Base-by-base conservation (phyloP, 2,888 invertebrate genomes). In the Leptogaster cylindrica region DNA sequence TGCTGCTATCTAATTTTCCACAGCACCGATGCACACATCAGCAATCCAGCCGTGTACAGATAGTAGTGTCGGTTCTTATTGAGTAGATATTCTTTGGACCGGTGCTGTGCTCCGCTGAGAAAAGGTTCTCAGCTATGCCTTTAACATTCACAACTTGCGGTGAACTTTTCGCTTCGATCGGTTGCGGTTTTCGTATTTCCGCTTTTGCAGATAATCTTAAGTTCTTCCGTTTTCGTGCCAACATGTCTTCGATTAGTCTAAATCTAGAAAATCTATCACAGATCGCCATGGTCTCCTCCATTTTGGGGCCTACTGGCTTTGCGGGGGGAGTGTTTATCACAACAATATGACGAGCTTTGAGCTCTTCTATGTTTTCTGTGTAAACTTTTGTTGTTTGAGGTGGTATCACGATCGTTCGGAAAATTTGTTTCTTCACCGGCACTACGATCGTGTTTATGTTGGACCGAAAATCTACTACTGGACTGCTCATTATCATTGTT, bases 161-260 rank as follows among this genome's bases (percentile, higher is more conserved):
- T 14, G 28, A 20, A 16, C 20, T 61, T 23, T 23, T 20, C 8
- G 39, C 41, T 2, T 4, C 27, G 41, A 36, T 51, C 48, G 65
- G 61, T 61, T 65, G 51, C 27, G 58, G 36, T 61, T 39, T 39
- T 18, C 46, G 55, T 28, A 55, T 51, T 50, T 64, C 36, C 2
- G 28, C 41, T 7, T 44, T 27, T 2, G 44, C 41, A 4, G 44
- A 27, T 7, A 41, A 18, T 27, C 44, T 44, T 3, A 61, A n/a
- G 8, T 12, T 16, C 16, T 28, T 44, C 14, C 61, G 41, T 20
- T 61, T 61, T 18, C 61, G 61, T 18, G 28, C 1, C 16, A 65
- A 27, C n/a, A 65, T 65, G 16, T 65, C 65, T 51, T 65, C 65
- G 18, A 52, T 27, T 14, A 65, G 14, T 50, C 51, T 8, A 25